These are phyloP conservation scores for Lemur catta DNA, from an alignment of 2,797 vertebrate genomes.

Conservation along the genomic window DNA sequence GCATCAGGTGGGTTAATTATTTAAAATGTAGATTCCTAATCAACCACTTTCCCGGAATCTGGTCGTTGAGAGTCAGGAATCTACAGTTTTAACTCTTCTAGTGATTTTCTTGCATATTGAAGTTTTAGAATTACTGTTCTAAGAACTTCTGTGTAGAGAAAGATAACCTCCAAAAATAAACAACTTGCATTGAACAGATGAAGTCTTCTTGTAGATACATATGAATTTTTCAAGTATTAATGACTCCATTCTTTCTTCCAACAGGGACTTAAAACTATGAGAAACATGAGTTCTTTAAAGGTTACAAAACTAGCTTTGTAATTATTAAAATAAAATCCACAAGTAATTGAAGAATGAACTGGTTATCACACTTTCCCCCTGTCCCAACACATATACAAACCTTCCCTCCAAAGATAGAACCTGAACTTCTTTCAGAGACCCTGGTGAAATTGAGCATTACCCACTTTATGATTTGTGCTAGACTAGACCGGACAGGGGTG, in stretches of 20 bases:
- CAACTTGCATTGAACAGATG: neutral
- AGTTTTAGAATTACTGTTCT: neutral
- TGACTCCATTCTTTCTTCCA: neutral
- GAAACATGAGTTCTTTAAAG: neutral
- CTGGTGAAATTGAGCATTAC: neutral
- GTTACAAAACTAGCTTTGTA: neutral
- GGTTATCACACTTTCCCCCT: neutral
- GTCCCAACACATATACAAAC: neutral
- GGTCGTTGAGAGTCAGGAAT: neutral
- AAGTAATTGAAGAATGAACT: neutral
- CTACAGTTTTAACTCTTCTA: neutral
- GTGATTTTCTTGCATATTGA: neutral
- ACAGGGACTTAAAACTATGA: neutral
- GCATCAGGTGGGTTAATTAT: neutral
- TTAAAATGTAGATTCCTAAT: constrained; percentile 20
- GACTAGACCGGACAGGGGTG: neutral
- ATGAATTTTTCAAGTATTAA: neutral
- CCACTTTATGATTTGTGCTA: neutral
- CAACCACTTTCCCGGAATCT: neutral
- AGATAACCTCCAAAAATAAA: neutral
- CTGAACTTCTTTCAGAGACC: neutral
- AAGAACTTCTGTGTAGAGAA: neutral
- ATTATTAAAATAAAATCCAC: neutral
- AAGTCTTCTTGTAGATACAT: neutral
- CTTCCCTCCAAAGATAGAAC: neutral